Conservation (phyloP, 1,140 invertebrate genomes). For the Bursaphelenchus mucronatus region DNA sequence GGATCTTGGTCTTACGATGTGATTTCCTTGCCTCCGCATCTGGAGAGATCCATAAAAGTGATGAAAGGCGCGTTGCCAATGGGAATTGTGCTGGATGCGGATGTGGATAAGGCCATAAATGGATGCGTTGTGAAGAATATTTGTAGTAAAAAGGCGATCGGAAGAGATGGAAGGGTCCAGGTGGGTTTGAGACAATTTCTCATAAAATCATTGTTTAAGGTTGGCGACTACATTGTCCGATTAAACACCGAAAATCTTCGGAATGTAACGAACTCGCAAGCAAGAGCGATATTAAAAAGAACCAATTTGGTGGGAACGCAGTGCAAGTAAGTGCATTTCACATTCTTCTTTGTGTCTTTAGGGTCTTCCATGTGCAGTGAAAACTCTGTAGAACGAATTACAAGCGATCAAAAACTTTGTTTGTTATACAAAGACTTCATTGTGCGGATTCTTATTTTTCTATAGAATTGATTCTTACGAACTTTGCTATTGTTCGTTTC, state of each 20-base stretch:
- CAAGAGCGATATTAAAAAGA: conserved; percentile 67
- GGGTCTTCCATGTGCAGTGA: background rate
- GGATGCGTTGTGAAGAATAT: conserved; percentile 68
- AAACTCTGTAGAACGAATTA: background rate
- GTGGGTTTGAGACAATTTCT: conserved; percentile 48
- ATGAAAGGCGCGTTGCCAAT: conserved; percentile 66
- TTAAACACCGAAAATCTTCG: conserved; percentile 70
- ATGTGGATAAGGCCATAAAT: conserved; percentile 68
- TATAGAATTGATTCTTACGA: background rate
- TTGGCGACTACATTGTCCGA: conserved; percentile 63
- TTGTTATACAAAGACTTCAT: background rate
- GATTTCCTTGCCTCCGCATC: conserved; percentile 65
- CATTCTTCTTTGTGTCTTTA: background rate
- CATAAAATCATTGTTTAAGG: conserved; percentile 25
- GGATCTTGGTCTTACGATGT: conserved; percentile 61
- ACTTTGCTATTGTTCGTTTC: too few species aligned
- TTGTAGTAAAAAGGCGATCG: conserved; percentile 65
- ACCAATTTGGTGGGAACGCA: conserved; percentile 66
- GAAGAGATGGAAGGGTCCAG: conserved; percentile 66
- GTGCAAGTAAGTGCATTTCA: conserved; percentile 63
- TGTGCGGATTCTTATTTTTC: background rate
- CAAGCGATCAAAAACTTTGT: background rate
- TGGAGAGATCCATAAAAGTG: conserved; percentile 67
- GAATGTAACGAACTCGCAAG: conserved; percentile 68
- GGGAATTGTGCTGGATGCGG: conserved; percentile 61